Base-by-base conservation (phyloP, 2,888 invertebrate genomes). In the Leucoma salicis region DNA sequence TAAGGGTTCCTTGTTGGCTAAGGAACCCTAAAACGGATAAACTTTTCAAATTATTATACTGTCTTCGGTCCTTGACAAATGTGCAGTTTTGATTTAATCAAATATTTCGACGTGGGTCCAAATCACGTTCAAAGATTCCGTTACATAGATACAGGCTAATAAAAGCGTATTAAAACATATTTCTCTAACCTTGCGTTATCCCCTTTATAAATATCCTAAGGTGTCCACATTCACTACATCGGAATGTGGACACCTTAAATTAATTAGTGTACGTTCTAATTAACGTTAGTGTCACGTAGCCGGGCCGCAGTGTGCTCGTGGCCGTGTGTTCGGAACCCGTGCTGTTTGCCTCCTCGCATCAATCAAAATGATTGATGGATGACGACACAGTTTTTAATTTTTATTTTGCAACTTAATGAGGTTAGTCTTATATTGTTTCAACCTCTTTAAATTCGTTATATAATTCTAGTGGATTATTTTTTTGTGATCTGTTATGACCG, bases 321-420 rank as follows among this genome's bases (percentile, higher is more conserved):
- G 31, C 21, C n/a, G 73, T 53, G 39, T 35, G 44, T 40, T 29
- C 70, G 40, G 44, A 42, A 14, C 54, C 47, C 35, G 44, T 24
- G 18, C 53, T 60, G 55, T 63, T 53, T 62, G 64, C 65, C 65
- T 57, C 52, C 40, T 41, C 52, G 25, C 40, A 79, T 82, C 78
- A 74, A 82, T 84, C 83, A 81, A 58, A 54, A 64, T 83, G 84
- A 85, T 84, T 74, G 82, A 86, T 82, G 74, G 45, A 57, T 61
- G 47, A 53, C 52, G 60, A 66, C 59, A 63, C 42, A 63, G 58
- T 70, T 63, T 64, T 56, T 53, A 58, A 62, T 51, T 63, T 70
- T 69, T 70, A 74, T 74, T 74, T 71, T 72, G 68, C 70, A 62
- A 67, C 54, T 55, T 65, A 56, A 61, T 52, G 49, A 60, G 58